Evolutionary conservation across 1,140 invertebrate species (phyloP), one percentile per base, ranked within the genome.

Genomic region (Dreissena rostriformis): DNA sequence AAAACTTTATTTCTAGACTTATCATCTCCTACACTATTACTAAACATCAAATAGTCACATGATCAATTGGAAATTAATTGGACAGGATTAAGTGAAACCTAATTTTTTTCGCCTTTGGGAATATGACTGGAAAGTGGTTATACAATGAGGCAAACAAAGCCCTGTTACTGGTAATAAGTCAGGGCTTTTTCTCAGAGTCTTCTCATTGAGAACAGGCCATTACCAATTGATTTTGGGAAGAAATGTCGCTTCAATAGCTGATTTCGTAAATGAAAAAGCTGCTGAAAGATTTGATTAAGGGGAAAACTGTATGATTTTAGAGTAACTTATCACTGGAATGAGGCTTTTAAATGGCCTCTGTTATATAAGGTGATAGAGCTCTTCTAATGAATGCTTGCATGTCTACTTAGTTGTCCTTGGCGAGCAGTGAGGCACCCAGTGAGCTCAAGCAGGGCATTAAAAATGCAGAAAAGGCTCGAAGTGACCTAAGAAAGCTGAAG

Each of bases 371-470:
- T n/a, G 61, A n/a, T 24, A 63, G 10, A 19, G 1, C n/a, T 72
- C 26, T 65, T 51, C 73, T 82, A 57, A n/a, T 52, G 22, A n/a
- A 79, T 71, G 19, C 39, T 5, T 85, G 73, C 39, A 39, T 85
- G 73, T 78, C 61, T 74, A 92, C 93, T 83, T 89, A 96, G 96
- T 89, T 96, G 15, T 95, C 95, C 68, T 92, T 95, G 87, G 94
- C 94, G 22, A 95, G 95, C 83, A 93, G 94, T 51, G 94, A 95
- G 90, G 94, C 95, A 81, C 95, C 95, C 1, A 94, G 94, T 78
- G 95, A 94, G 88, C 94, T 96, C 65, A 94, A 95, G 87, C 93
- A 93, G 75, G 94, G 95, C 11, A 92, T 96, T 11, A 92, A 94
- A 83, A 93, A 93, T 89, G 94, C 95, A 67, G 94, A 96, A 84